Evolutionary conservation across 2,888 invertebrate genomes (phyloP), one percentile per base, ranked within the genome.

Genomic region (Pollenia angustigena): DNA sequence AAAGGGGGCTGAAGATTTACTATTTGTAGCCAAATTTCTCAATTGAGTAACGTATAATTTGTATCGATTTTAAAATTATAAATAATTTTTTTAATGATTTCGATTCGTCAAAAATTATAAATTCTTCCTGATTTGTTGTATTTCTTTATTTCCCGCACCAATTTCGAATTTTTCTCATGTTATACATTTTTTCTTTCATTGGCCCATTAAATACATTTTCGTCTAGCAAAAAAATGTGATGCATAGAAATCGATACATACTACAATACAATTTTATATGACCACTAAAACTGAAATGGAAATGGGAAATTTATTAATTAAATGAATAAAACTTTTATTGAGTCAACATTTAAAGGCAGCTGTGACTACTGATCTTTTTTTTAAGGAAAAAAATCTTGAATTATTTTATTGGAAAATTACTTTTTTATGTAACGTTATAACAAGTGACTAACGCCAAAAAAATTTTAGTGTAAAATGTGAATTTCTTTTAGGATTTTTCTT

Each of bases 371-470:
- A 54, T n/a, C 0, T 1, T 6, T 18, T 56, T 56, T 32, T 62
- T 42, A 60, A 14, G 12, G 6, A 32, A 58, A 40, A 58, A 10
- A 50, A 52, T 72, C 14, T 68, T 40, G 10, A 48, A 40, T 50
- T 44, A 32, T 68, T 54, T 58, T n/a, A 42, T 52, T 54, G 46
- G 10, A 64, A 76, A 83, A 62, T 81, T 87, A 81, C 81, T 81
- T 84, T 87, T 87, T 87, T 87, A 87, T 87, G 78, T 87, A 87
- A 87, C 87, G 87, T 87, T 87, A 68, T 75, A 78, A 81, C 84
- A 69, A 78, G 87, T 84, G 81, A 87, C 81, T 81, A 87, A 87
- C 87, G 84, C 84, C 87, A 87, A 87, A 81, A 79, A 83, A 87
- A 87, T 42, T 84, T 87, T 84, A 84, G 76, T 87, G 87, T 87